phyloP scores from a whole-genome alignment of 1,140 invertebrate genomes.

The Copidosoma floridanum region DNA sequence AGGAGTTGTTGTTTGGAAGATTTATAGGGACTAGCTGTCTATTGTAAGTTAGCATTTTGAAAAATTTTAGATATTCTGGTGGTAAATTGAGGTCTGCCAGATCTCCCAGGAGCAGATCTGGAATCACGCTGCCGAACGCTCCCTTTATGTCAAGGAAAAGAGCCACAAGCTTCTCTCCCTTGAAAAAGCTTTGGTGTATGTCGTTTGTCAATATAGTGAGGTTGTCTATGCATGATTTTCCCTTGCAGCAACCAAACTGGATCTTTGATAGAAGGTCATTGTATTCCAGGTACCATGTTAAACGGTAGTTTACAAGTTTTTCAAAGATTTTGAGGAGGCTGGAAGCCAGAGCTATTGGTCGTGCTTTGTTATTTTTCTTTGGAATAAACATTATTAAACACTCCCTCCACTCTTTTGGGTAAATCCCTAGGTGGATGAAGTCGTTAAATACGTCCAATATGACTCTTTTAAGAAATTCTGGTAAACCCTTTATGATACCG shows the following conservation, averaged over 20 bases:
- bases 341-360: neutral
- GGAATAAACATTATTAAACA: slow-evolving; percentile 10
- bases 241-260: neutral
- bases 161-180: neutral
- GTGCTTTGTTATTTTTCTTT: slow-evolving; percentile 3
- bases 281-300: neutral
- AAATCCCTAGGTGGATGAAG: neutral
- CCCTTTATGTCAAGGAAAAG: too few relatives aligned
- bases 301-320: neutral
- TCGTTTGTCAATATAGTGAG: neutral
- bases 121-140: too few relatives aligned
- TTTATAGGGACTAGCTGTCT: too few relatives aligned
- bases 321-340: slow-evolving; percentile 11
- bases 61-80: too few relatives aligned
- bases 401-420: neutral
- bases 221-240: slow-evolving; percentile 4
- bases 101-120: too few relatives aligned
- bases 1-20: too few relatives aligned
- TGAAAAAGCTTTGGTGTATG: too few relatives aligned
- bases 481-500: neutral
- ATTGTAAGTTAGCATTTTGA: too few relatives aligned
- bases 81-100: too few relatives aligned
- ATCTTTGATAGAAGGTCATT: neutral
- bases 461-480: neutral
- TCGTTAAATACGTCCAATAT: neutral